Percentiles rank a stretch among this genome's conserved stretches.
These are phyloP conservation scores for Drosophila ercepeae DNA, from an alignment of 1,140 invertebrate genomes.

Conservation along the genomic window DNA sequence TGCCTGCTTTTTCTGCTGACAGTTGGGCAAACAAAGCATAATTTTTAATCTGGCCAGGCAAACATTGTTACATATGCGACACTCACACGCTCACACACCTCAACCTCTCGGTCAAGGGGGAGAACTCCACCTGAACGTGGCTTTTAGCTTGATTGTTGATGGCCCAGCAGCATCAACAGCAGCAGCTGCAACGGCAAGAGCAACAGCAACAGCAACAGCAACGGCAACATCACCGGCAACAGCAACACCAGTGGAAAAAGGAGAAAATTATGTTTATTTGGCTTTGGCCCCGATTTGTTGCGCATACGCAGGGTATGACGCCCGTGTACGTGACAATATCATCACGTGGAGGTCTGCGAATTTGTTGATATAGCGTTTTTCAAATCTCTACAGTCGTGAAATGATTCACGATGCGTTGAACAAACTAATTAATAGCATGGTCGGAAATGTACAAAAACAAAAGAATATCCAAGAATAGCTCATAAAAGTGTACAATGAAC, in stretches of 20 bases:
- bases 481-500: no score
- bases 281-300: conserved; percentile 65
- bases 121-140: conserved; percentile 59
- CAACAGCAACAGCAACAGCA: not conserved
- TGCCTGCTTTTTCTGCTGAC: conserved; percentile 70
- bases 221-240: not conserved
- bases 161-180: conserved; percentile 17
- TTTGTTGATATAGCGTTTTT: conserved; percentile 64
- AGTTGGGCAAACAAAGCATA: conserved; percentile 81
- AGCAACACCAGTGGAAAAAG: conserved; percentile 11
- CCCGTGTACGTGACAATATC: conserved; percentile 71
- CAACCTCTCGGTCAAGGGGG: not conserved
- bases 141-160: conserved; percentile 80
- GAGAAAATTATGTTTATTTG: conserved; percentile 75
- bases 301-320: conserved; percentile 57
- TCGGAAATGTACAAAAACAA: not conserved
- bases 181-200: conserved; percentile 1
- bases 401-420: conserved; percentile 8
- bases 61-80: conserved; percentile 78
- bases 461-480: not conserved
- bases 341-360: conserved; percentile 38
- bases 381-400: conserved; percentile 4
- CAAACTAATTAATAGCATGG: conserved; percentile 20
- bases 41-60: conserved; percentile 79
- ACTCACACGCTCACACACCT: conserved; percentile 26